These are phyloP conservation scores for Heliconius nattereri DNA, from an alignment of 1,140 invertebrate species.

Conservation along the genomic window DNA sequence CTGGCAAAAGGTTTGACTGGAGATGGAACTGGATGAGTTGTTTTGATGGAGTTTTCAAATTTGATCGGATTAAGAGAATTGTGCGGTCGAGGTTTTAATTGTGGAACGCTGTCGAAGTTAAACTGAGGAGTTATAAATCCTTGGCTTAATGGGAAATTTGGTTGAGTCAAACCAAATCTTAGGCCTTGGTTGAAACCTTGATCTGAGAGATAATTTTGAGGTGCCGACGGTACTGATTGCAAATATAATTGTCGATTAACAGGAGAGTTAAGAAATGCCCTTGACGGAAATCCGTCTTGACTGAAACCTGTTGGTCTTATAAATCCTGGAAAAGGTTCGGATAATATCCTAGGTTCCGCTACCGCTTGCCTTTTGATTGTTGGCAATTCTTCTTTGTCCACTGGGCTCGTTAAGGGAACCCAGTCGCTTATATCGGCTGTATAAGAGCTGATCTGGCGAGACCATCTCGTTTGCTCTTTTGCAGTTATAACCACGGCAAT, in stretches of 20 bases:
- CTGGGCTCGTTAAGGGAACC: constrained; percentile 63
- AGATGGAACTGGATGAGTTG: constrained; percentile 45
- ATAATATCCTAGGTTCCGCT: constrained; percentile 78
- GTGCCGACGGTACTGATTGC: constrained; percentile 71
- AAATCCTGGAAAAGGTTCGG: constrained; percentile 77
- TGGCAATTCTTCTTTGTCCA: constrained; percentile 55
- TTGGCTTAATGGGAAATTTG: constrained; percentile 71
- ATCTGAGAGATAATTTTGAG: constrained; percentile 68
- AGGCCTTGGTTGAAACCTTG: constrained; percentile 72
- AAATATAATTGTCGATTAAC: constrained; percentile 71
- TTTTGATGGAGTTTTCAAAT: constrained; percentile 55
- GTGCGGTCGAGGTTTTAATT: constrained; percentile 54
- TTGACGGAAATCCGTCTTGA: constrained; percentile 63
- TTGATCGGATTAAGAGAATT: constrained; percentile 51
- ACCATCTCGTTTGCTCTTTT: constrained; percentile 77
- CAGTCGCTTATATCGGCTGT: constrained; percentile 74
- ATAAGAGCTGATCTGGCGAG: constrained; percentile 78
- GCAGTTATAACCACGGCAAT: constrained; percentile 75
- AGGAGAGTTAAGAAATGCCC: constrained; percentile 59
- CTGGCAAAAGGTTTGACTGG: constrained; percentile 54
- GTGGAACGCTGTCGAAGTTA: constrained; percentile 56
- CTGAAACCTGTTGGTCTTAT: constrained; percentile 63
- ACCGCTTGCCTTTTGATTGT: constrained; percentile 72
- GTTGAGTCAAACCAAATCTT: constrained; percentile 62
- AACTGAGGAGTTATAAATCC: constrained; percentile 67